Evolutionary conservation across 1,140 invertebrate genomes (phyloP).

Genomic region (Anastrepha ludens): DNA sequence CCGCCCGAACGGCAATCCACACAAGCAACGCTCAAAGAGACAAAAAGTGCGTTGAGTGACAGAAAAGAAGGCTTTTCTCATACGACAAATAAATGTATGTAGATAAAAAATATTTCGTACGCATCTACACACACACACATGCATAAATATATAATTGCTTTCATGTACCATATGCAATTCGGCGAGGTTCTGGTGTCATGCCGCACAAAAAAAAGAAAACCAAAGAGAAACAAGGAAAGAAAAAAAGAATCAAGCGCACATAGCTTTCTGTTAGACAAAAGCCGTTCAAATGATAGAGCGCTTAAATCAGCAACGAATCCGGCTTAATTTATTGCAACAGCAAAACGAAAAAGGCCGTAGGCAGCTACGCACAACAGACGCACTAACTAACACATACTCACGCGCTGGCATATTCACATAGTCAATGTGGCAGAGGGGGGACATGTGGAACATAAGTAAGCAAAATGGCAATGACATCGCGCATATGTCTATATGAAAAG

Average conservation of each 20-base stretch:
- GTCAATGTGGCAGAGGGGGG: no score
- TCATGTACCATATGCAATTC: neutral
- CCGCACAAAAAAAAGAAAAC: neutral
- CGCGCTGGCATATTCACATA: neutral
- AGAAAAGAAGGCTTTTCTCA: neutral
- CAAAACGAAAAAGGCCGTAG: neutral
- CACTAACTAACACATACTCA: neutral
- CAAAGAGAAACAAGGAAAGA: neutral
- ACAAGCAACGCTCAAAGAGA: neutral
- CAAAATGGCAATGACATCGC: no score
- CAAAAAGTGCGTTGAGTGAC: neutral
- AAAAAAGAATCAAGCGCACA: neutral
- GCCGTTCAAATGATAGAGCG: neutral
- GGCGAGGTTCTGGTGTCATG: neutral
- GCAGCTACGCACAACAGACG: neutral
- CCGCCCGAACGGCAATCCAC: neutral
- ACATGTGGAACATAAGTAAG: no score
- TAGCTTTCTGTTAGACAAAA: neutral
- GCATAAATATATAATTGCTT: neutral
- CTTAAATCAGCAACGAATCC: conserved; percentile 6
- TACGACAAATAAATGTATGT: neutral
- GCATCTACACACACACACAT: neutral
- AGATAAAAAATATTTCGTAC: neutral
- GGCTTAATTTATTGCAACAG: conserved; percentile 11
- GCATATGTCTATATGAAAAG: no score